These are phyloP conservation scores for Macrotus californicus DNA, from an alignment of 2,113 vertebrate genomes.

Conservation along the genomic window DNA sequence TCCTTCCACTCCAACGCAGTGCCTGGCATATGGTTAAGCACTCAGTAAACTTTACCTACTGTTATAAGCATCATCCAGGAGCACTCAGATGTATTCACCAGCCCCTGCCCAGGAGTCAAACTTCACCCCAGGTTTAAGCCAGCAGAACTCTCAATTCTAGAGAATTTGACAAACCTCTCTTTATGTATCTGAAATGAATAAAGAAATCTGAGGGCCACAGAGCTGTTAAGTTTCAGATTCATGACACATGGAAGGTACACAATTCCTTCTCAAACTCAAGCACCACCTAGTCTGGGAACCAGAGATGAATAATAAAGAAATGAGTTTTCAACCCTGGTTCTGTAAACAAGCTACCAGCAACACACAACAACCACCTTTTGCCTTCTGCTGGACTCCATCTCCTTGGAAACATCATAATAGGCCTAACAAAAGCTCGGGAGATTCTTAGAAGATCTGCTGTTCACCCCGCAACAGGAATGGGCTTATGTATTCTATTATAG, in stretches of 20 bases:
- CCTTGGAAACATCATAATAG: slow-evolving; percentile 74
- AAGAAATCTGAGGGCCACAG: not conserved
- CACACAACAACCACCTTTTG: not conserved
- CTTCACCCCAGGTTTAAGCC: not conserved
- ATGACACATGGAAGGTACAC: not conserved
- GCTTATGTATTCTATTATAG: not conserved
- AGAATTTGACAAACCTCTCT: not conserved
- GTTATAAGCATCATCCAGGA: not conserved
- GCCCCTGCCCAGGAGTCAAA: not conserved
- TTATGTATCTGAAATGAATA: not conserved
- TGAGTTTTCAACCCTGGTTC: not conserved
- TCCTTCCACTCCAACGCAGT: not conserved
- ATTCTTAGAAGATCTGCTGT: not conserved
- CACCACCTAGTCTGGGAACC: not conserved
- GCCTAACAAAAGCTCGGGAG: slow-evolving; percentile 49
- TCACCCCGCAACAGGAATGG: not conserved
- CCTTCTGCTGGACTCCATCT: slow-evolving; percentile 58
- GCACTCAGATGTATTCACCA: not conserved
- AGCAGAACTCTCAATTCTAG: not conserved
- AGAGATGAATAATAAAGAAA: not conserved
- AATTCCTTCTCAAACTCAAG: not conserved
- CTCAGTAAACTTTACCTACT: not conserved
- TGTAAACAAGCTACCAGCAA: not conserved
- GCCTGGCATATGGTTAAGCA: not conserved
- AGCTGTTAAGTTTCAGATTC: not conserved